A percentile compares a stretch with the other conserved stretches of the same genome.
Evolutionary conservation across 2,888 invertebrate species (phyloP).

Genomic region (Fragum whitleyi): DNA sequence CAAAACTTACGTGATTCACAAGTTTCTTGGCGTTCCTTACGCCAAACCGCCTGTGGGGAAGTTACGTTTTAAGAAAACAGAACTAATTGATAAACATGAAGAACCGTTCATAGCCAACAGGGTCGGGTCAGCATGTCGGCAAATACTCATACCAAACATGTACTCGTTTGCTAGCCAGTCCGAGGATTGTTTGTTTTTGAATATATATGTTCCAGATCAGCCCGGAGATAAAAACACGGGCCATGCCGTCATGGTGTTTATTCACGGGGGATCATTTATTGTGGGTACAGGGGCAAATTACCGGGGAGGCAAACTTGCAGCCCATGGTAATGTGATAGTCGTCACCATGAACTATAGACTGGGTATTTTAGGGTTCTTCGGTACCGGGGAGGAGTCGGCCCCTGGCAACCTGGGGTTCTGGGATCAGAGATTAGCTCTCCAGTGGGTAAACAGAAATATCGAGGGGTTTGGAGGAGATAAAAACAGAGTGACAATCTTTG

Average conservation of each 20-base stretch:
- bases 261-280: slow-evolving; percentile 19
- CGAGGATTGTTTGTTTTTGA: slow-evolving; percentile 28
- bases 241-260: slow-evolving; percentile 25
- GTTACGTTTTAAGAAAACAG: slow-evolving; percentile 2
- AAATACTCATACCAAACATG: not conserved
- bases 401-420: slow-evolving; percentile 23
- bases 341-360: slow-evolving; percentile 23
- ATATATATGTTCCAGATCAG: slow-evolving; percentile 13
- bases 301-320: not conserved
- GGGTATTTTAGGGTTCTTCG: slow-evolving; percentile 10
- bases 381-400: not conserved
- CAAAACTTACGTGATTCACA: not conserved
- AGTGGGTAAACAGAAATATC: slow-evolving; percentile 21
- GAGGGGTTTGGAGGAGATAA: slow-evolving; percentile 17
- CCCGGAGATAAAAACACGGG: not conserved
- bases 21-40: slow-evolving; percentile 15
- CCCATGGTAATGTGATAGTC: slow-evolving; percentile 20
- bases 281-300: slow-evolving; percentile 5
- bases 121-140: not conserved
- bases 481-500: slow-evolving; percentile 8
- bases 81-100: not conserved
- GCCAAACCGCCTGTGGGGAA: slow-evolving; percentile 16
- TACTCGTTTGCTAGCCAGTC: not conserved
- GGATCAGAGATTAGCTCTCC: slow-evolving; percentile 18
- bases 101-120: not conserved